Conservation (phyloP, 2,797 vertebrate genomes). For the Crypturellus tataupa region DNA sequence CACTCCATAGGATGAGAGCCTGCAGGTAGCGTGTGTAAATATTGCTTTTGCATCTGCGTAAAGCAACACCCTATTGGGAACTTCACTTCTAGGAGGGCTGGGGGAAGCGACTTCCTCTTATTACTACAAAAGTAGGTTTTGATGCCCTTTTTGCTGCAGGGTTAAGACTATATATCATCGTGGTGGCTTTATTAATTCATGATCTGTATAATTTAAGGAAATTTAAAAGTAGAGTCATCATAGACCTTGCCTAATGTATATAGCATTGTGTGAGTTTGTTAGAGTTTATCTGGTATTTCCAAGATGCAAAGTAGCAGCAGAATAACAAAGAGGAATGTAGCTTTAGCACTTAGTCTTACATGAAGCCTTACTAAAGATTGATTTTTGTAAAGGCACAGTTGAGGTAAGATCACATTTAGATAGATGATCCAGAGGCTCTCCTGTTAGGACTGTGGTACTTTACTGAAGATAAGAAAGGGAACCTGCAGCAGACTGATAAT, state of each 20-base stretch:
- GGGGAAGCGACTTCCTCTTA: neutral
- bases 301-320: neutral
- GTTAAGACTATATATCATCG: neutral
- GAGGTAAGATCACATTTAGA: neutral
- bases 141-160: neutral
- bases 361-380: neutral
- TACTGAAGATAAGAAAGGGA: neutral
- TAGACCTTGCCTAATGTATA: neutral
- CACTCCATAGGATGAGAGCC: neutral
- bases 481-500: neutral
- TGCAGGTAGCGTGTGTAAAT: neutral
- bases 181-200: neutral
- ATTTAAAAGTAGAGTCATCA: neutral
- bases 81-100: neutral
- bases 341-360: neutral
- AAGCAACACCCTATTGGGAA: accelerated
- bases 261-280: neutral
- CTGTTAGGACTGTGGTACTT: neutral
- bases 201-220: neutral
- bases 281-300: neutral
- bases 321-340: neutral
- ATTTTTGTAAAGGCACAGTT: neutral
- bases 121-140: neutral
- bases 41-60: neutral
- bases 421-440: neutral